Conservation (phyloP, 2,888 invertebrate species). For the Timandra comae region DNA sequence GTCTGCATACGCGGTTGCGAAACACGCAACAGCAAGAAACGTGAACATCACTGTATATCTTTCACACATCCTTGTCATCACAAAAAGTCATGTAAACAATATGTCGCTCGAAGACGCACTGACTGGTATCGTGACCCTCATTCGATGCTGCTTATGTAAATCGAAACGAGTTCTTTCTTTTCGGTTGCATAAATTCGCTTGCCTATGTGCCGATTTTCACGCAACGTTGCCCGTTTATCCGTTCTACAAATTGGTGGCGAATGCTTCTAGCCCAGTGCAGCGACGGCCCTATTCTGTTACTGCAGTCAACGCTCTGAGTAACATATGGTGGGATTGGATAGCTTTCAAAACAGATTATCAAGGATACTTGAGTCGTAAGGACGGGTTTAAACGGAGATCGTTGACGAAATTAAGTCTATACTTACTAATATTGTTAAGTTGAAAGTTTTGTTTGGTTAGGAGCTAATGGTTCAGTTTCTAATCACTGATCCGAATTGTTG, state of each 20-base stretch:
- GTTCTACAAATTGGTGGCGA: constrained; percentile 49
- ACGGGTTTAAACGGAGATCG: constrained; percentile 1
- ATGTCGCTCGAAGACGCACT: constrained; percentile 37
- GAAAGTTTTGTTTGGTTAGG: no score
- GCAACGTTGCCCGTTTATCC: constrained; percentile 57
- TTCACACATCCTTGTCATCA: constrained; percentile 49
- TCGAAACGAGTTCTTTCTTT: constrained; percentile 63
- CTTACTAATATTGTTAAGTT: no score
- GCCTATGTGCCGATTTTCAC: constrained; percentile 69
- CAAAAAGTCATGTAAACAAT: constrained; percentile 22
- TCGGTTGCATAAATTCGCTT: constrained; percentile 64
- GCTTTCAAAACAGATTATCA: constrained; percentile 17
- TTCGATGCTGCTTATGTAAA: constrained; percentile 52
- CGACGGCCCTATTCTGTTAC: constrained; percentile 34
- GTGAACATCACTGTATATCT: constrained; percentile 48
- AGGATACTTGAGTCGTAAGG: constrained; percentile 14
- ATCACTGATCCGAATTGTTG: no score
- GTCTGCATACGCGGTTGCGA: constrained; percentile 32
- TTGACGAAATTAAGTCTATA: no score
- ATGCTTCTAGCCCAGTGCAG: constrained; percentile 29
- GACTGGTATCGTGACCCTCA: constrained; percentile 41
- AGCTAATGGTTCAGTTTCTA: no score
- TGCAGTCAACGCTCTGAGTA: constrained; percentile 17
- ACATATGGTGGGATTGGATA: constrained; percentile 14
- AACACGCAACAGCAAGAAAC: constrained; percentile 32